Evolutionary conservation across 1,140 invertebrate genomes (phyloP).

Genomic region (Diuraphis noxia): DNA sequence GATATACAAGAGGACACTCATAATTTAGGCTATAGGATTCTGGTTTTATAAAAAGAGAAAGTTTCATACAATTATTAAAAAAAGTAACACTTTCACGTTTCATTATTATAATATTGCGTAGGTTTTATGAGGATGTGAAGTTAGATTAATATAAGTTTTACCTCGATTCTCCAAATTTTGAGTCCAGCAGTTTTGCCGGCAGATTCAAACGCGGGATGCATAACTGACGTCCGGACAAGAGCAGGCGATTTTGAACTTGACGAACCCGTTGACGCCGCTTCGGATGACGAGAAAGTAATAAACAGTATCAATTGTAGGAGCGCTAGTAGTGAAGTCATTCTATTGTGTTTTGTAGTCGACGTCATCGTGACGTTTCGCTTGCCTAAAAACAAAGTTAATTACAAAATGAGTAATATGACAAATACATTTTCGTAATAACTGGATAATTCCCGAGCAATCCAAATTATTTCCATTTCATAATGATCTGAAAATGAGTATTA

Average conservation of each 20-base stretch:
- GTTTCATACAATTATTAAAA: background rate
- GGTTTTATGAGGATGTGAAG: background rate
- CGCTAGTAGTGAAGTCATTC: conserved; percentile 24
- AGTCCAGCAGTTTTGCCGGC: conserved; percentile 68
- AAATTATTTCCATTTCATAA: background rate
- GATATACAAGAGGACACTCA: background rate
- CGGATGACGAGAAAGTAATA: background rate
- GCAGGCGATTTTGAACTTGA: conserved; percentile 30
- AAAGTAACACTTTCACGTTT: background rate
- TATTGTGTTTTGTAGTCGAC: background rate
- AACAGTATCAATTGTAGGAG: conserved; percentile 7
- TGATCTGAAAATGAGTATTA: background rate
- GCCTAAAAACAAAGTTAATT: background rate
- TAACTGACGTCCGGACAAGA: conserved; percentile 51
- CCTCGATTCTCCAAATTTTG: conserved; percentile 73
- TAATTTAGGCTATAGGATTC: background rate
- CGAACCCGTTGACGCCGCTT: conserved; percentile 25
- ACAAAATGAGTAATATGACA: background rate
- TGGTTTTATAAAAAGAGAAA: conserved; percentile 10
- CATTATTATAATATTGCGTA: background rate
- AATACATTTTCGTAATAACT: background rate
- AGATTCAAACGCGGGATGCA: conserved; percentile 59
- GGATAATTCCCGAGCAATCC: background rate
- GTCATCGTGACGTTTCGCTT: conserved; percentile 13
- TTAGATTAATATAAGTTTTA: conserved; percentile 58